Percentiles rank a stretch among this genome's conserved stretches.
Evolutionary conservation across 2,888 invertebrate genomes (phyloP).

Genomic region (Caenorhabditis sp.): DNA sequence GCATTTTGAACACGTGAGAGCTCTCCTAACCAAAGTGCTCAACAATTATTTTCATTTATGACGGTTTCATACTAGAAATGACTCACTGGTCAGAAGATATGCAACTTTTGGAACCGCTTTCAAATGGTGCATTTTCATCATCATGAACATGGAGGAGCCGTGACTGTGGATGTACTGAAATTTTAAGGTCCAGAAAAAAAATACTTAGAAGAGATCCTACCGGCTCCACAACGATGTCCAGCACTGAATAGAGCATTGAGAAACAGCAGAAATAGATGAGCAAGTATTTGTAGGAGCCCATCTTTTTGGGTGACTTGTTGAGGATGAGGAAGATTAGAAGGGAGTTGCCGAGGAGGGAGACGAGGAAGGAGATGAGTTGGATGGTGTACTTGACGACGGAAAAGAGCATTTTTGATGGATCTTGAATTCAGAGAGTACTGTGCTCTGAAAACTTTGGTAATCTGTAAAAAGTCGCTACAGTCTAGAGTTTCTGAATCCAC

Average conservation of each 20-base stretch:
- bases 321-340: conserved; percentile 46
- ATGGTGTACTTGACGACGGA: conserved; percentile 19
- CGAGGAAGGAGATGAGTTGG: conserved; percentile 42
- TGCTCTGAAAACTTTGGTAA: no score
- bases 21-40: no score
- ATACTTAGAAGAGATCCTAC: no score
- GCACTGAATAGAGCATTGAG: conserved; percentile 50
- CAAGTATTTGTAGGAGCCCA: conserved; percentile 57
- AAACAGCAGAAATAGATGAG: conserved; percentile 56
- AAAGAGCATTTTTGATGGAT: conserved; percentile 12
- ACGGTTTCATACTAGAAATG: no score
- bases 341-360: conserved; percentile 28
- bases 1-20: no score
- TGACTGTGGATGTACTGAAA: conserved; percentile 53
- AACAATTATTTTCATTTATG: no score
- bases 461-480: no score
- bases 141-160: conserved; percentile 27
- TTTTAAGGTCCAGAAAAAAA: no score
- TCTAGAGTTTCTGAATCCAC: background rate
- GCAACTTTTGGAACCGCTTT: background rate
- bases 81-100: conserved; percentile 27
- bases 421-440: no score
- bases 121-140: conserved; percentile 35
- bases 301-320: conserved; percentile 50
- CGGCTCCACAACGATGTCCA: conserved; percentile 54